phyloP scores from a whole-genome alignment of 2,888 invertebrate genomes.

The Actias luna region DNA sequence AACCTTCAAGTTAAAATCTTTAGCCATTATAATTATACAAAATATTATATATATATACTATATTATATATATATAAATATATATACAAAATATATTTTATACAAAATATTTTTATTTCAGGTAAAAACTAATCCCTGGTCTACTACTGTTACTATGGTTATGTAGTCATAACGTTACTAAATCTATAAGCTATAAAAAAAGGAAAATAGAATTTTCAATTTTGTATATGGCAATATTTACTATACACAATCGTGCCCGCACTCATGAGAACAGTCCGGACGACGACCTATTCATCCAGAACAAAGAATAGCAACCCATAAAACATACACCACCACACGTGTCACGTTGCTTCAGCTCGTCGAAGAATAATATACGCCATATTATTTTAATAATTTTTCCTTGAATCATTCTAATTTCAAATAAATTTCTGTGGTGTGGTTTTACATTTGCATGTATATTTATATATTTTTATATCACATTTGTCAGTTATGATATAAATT shows the following conservation, averaged over 20 bases:
- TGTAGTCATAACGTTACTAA: too few species aligned
- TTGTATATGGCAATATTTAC: not conserved
- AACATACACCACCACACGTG: not conserved
- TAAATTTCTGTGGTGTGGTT: not conserved
- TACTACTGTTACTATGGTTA: too few species aligned
- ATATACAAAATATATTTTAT: too few species aligned
- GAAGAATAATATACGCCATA: not conserved
- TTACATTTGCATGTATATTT: not conserved
- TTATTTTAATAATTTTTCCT: not conserved
- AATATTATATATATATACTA: too few species aligned
- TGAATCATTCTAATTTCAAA: not conserved
- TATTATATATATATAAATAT: too few species aligned
- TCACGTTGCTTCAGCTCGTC: not conserved
- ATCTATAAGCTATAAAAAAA: too few species aligned
- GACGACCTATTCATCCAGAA: conserved; percentile 50
- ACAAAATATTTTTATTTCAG: too few species aligned
- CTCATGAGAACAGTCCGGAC: conserved; percentile 22
- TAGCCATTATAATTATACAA: too few species aligned
- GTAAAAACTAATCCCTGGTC: too few species aligned
- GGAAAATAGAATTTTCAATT: not conserved
- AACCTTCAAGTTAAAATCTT: too few species aligned
- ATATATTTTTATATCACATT: not conserved
- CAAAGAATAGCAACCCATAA: conserved; percentile 37
- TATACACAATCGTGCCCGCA: not conserved
- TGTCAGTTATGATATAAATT: not conserved